Base-by-base conservation (phyloP, 2,113 vertebrate genomes). In the Sebastes schlegelii region DNA sequence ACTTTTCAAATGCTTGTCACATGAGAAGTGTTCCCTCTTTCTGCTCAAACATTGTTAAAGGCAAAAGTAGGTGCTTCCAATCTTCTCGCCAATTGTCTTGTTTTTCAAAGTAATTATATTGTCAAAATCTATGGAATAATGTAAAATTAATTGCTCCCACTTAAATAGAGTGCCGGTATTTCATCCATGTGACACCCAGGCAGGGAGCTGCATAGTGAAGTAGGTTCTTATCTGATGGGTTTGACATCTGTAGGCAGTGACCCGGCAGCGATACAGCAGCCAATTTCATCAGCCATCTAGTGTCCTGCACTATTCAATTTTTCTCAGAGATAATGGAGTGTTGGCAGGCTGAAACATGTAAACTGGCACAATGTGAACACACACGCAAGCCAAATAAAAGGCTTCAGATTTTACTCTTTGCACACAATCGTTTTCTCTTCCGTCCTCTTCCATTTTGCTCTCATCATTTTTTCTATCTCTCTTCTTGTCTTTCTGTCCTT, bases 231-330 rank as follows among this genome's bases (percentile, higher is more conserved):
- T 85, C 75, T 66, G 80, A 62, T 23, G 16, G 51, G 7, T 52
- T 55, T 82, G 71, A 88, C 54, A 58, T 63, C 43, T 70, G 74
- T 8, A 70, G 80, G 77, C 77, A 48, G 76, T 13, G 79, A 84
- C 70, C 84, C 77, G 21, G 74, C 58, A 23, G 61, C 4, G 73
- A 74, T 64, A 43, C 6, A 0, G 17, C 82, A 11, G 58, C 62
- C 5, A 61, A 64, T 80, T 63, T 49, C 77, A 84, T 82, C 67
- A 51, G 19, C 46, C 23, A 4, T 46, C 34, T 60, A 26, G 17
- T 64, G 58, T 60, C 8, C 26, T 76, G 71, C 74, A n/a, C 40
- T 9, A 1, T 65, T 77, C 61, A 4, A 1, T 54, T 40, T 45
- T 4, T 23, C 55, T 62, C 43, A 0, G 1, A 51, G 63, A 69